These are phyloP conservation scores for Parazoanthus swiftii DNA, from an alignment of 92 coral and sea anemone species.

Conservation along the genomic window DNA sequence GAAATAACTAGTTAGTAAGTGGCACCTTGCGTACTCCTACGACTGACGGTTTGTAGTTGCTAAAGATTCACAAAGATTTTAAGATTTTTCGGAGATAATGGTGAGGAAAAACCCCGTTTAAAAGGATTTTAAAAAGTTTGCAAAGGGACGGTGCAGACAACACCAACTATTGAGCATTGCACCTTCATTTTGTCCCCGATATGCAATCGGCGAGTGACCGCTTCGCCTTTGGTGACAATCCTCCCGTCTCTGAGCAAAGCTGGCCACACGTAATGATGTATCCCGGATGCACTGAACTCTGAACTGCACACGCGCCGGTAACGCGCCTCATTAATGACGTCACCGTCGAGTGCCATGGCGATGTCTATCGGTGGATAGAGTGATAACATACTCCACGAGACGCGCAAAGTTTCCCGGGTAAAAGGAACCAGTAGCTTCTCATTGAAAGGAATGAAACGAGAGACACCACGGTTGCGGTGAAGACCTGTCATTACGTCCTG, in stretches of 20 bases:
- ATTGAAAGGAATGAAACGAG: slow-evolving; percentile 58
- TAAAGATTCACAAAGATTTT: too few species aligned
- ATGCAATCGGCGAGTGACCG: slow-evolving; percentile 69
- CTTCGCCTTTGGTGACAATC: slow-evolving; percentile 80
- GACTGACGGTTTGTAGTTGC: too few species aligned
- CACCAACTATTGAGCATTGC: background rate
- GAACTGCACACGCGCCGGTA: slow-evolving; percentile 76
- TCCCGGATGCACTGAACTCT: slow-evolving; percentile 79
- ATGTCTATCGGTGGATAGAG: slow-evolving; percentile 82
- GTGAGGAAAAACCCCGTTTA: background rate
- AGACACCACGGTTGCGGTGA: slow-evolving; percentile 68
- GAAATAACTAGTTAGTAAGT: background rate
- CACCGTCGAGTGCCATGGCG: slow-evolving; percentile 81
- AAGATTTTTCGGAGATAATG: too few species aligned
- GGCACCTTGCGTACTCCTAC: background rate
- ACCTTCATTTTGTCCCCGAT: slow-evolving; percentile 60
- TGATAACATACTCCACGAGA: slow-evolving; percentile 73
- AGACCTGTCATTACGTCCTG: slow-evolving; percentile 74
- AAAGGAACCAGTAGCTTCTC: slow-evolving; percentile 65
- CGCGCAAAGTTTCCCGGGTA: slow-evolving; percentile 70
- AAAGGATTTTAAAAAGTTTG: background rate
- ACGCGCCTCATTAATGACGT: slow-evolving; percentile 77
- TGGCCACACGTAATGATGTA: slow-evolving; percentile 91
- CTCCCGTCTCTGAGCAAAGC: slow-evolving; percentile 73
- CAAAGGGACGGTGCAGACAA: background rate